These are phyloP conservation scores for Rana temporaria DNA, from an alignment of 2,113 vertebrate species.

Conservation along the genomic window DNA sequence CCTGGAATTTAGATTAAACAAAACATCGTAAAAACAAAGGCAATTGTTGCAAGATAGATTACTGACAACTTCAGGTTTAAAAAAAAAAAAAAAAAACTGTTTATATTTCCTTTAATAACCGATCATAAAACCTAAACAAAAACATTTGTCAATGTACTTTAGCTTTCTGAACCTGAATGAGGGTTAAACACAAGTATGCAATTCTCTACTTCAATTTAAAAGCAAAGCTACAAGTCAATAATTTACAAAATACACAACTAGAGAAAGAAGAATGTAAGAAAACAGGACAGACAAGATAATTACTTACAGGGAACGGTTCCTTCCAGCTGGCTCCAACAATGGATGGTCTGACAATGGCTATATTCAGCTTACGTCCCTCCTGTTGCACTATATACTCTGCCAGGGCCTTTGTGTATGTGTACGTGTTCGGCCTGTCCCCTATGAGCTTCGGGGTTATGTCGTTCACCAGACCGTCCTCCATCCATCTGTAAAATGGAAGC, in stretches of 20 bases:
- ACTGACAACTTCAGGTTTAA: too few species aligned
- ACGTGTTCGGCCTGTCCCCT: conserved; percentile 92
- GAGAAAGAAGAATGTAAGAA: not conserved
- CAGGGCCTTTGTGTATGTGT: conserved; percentile 94
- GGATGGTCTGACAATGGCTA: conserved; percentile 92
- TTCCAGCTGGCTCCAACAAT: conserved; percentile 99
- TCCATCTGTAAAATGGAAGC: conserved; percentile 80
- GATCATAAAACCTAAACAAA: too few species aligned
- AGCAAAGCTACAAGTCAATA: not conserved
- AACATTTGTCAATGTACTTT: too few species aligned
- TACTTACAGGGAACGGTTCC: conserved; percentile 95
- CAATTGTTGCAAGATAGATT: too few species aligned
- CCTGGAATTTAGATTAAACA: too few species aligned
- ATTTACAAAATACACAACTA: not conserved
- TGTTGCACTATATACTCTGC: conserved; percentile 93
- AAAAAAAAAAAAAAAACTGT: too few species aligned
- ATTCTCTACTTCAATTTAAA: not conserved
- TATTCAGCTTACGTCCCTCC: conserved; percentile 89
- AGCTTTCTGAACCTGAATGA: too few species aligned
- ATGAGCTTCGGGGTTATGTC: conserved; percentile 92
- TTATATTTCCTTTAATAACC: too few species aligned
- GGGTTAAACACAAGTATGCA: too few species aligned
- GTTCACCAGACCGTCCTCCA: conserved; percentile 93
- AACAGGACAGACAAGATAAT: not conserved
- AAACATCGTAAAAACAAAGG: too few species aligned